These are phyloP conservation scores for Trachemys scripta DNA, from an alignment of 2,113 vertebrate species.

Conservation along the genomic window DNA sequence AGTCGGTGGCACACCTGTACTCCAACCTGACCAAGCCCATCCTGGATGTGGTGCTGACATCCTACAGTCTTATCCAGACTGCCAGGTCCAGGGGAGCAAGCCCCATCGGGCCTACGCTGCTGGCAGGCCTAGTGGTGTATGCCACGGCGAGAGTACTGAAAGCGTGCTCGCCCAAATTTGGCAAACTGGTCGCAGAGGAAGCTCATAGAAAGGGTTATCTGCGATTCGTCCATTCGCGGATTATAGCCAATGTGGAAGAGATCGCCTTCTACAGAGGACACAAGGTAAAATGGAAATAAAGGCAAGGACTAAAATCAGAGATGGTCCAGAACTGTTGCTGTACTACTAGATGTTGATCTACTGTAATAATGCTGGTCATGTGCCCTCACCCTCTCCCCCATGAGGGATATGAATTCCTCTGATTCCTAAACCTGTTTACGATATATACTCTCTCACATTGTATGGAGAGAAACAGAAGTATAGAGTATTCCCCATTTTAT, in stretches of 20 bases:
- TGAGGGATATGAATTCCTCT: background rate
- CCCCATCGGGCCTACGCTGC: conserved; percentile 90
- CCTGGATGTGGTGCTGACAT: conserved; percentile 94
- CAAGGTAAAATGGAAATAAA: conserved; percentile 84
- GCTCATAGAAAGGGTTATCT: conserved; percentile 94
- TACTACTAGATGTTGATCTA: background rate
- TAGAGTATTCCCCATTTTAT: background rate
- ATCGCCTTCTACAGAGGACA: conserved; percentile 99
- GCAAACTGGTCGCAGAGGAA: conserved; percentile 96
- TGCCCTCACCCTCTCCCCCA: background rate
- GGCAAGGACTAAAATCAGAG: background rate
- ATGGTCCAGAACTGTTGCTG: background rate
- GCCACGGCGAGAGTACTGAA: conserved; percentile 93
- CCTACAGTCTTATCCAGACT: conserved; percentile 95
- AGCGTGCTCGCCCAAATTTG: conserved; percentile 95
- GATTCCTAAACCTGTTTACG: conserved; percentile 43
- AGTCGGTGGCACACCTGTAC: conserved; percentile 96
- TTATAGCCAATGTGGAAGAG: conserved; percentile 97
- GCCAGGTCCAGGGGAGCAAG: conserved; percentile 91
- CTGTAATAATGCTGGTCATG: background rate
- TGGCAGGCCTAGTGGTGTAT: conserved; percentile 95
- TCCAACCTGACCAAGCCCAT: conserved; percentile 99
- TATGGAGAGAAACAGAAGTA: background rate
- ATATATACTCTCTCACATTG: rapidly evolving
- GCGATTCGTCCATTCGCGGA: conserved; percentile 95